Evolutionary conservation across 2,888 invertebrate genomes (phyloP).

Genomic region (Andrena chrysosceles): DNA sequence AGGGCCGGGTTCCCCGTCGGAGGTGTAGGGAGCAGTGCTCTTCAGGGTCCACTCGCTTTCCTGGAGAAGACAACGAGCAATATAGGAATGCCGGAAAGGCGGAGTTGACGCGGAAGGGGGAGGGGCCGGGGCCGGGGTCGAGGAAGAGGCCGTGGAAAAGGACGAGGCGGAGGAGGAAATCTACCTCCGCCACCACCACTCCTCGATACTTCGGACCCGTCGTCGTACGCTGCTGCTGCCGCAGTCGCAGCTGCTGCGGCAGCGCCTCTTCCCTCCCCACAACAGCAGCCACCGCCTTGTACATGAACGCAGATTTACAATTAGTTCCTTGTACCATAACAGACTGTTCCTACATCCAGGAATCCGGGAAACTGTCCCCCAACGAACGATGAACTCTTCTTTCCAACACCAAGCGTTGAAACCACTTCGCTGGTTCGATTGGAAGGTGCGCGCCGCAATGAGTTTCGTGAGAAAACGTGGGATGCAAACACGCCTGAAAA

Average conservation of each 20-base stretch:
- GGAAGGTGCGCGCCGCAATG: constrained; percentile 12
- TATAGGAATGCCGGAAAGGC: constrained; percentile 94
- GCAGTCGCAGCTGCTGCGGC: constrained; percentile 78
- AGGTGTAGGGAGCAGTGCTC: constrained; percentile 86
- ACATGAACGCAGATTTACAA: constrained; percentile 71
- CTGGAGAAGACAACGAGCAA: constrained; percentile 96
- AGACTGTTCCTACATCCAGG: constrained; percentile 21
- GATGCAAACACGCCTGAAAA: constrained; percentile 18
- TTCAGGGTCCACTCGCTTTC: constrained; percentile 94
- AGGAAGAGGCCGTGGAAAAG: constrained; percentile 92
- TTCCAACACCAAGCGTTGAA: constrained; percentile 1
- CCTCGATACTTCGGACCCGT: constrained; percentile 83
- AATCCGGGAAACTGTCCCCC: not conserved
- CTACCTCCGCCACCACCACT: constrained; percentile 79
- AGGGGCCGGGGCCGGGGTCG: constrained; percentile 91
- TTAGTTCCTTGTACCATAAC: constrained; percentile 32
- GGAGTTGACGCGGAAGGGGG: constrained; percentile 95
- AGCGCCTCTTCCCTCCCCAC: constrained; percentile 84
- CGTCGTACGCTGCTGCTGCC: constrained; percentile 81
- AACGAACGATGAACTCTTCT: not conserved
- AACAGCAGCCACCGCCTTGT: constrained; percentile 82
- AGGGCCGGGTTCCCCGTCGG: constrained; percentile 89
- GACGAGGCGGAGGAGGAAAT: constrained; percentile 88
- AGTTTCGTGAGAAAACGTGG: constrained; percentile 16
- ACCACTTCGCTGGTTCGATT: constrained; percentile 8